A percentile compares a stretch with the other conserved stretches of the same genome.
Conservation (phyloP, 2,113 vertebrate species). For the Phylloscopus trochilus region DNA sequence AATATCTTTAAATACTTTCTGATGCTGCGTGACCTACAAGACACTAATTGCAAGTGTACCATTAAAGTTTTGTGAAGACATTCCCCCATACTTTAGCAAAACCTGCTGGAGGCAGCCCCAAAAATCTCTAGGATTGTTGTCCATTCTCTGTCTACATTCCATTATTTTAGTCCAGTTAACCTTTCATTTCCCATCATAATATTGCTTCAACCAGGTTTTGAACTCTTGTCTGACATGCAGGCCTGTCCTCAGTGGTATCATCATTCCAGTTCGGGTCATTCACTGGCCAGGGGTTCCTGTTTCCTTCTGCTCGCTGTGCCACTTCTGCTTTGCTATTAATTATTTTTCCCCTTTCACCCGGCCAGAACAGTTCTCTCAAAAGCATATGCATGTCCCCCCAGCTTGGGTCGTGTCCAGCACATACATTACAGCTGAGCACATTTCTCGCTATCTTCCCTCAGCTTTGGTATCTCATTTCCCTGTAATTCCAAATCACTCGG, state of each 20-base stretch:
- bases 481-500: neutral
- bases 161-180: neutral
- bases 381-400: neutral
- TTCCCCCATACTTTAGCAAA: neutral
- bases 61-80: neutral
- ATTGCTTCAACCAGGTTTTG: neutral
- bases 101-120: neutral
- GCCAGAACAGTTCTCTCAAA: neutral
- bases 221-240: neutral
- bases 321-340: neutral
- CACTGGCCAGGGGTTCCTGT: neutral
- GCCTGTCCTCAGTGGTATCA: too few species aligned
- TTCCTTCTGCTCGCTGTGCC: neutral
- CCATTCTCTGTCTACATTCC: neutral
- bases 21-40: neutral
- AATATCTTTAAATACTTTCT: neutral
- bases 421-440: neutral
- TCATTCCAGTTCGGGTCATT: neutral
- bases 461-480: neutral
- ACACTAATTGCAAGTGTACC: neutral
- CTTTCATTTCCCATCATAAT: neutral
- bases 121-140: neutral
- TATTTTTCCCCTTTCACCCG: neutral
- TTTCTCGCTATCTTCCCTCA: neutral
- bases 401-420: neutral